Base-by-base conservation (phyloP, 37 sponge, comb jelly and placozoan species). In the Theonella swinhoei region DNA sequence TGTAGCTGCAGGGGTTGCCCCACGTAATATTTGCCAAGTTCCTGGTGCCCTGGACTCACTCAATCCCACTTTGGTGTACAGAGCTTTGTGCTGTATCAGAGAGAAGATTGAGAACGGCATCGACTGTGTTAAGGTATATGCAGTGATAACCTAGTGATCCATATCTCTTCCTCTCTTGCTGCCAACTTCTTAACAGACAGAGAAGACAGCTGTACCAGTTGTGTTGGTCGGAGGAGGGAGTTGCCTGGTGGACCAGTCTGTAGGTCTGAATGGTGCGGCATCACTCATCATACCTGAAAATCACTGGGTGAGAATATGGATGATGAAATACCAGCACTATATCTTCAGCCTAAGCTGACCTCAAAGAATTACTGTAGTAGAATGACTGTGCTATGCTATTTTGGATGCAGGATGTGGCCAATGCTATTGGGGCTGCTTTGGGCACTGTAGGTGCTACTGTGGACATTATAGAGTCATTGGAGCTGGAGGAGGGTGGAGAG, bases 341-440 rank as follows among this genome's bases (percentile, higher is more conserved):
- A n/a, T n/a, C n/a, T n/a, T n/a, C n/a, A n/a, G n/a, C n/a, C n/a
- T n/a, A n/a, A n/a, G n/a, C n/a, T n/a, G n/a, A n/a, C n/a, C n/a
- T n/a, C n/a, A n/a, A n/a, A n/a, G n/a, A n/a, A n/a, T n/a, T n/a
- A n/a, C n/a, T n/a, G n/a, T n/a, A n/a, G n/a, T n/a, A n/a, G n/a
- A n/a, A n/a, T n/a, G n/a, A n/a, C n/a, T n/a, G n/a, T n/a, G n/a
- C n/a, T n/a, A n/a, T n/a, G n/a, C n/a, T n/a, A n/a, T n/a, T n/a
- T n/a, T 40, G 42, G n/a, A 68, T 42, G 23, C 61, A 85, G 71
- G 83, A 87, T 88, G 95, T 94, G 40, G 95, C 95, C n/a, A 94
- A 94, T 94, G 95, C 95, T 25, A 88, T 94, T 25, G 95, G 95
- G 70, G 95, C 95, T 34, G 95, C 95, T 7, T 70, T 94, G 70